Base-by-base conservation (phyloP, 2,113 vertebrate species). In the Zosterops pallidus region DNA sequence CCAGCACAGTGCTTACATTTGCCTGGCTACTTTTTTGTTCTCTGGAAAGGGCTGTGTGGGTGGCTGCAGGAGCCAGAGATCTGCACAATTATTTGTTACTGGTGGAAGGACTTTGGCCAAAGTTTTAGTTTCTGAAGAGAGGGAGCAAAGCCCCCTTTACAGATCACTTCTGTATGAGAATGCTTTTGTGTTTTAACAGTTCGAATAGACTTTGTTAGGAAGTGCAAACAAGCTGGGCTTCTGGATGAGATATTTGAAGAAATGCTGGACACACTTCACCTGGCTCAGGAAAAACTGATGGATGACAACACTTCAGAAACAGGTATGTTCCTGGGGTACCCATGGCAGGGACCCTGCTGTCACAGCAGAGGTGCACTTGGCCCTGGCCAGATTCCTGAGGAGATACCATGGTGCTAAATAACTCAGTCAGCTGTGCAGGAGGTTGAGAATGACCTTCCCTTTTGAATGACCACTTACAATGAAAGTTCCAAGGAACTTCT, bases 221-320 rank as follows among this genome's bases (percentile, higher is more conserved):
- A 98, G 86, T 98, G 97, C 94, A 98, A 98, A 76, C 88, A 97
- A 84, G 97, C 97, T 2, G 98, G 97, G 39, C 97, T 98, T 76
- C 95, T 98, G 60, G 94, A 96, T 86, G 91, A 97, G 42, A 97
- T 98, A 81, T 98, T 98, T 96, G 96, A 98, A 95, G 96, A 97
- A 83, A 96, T 98, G 90, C 77, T 98, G 93, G 97, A 97, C 50
- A 97, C 95, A 9, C 95, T 98, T 89, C 94, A 97, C 87, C 81
- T 92, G 75, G 95, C 97, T 2, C 97, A 98, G 63, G 94, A 96
- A 90, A 98, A 96, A 60, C 95, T 98, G 76, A 95, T 96, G 96
- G 89, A 97, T 83, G 97, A 97, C 62, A 97, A 85, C 65, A 96
- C 97, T 86, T 97, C 98, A 70, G 97, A 98, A 87, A 95, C 96